phyloP scores from a whole-genome alignment of 1,140 invertebrate species.

The Pararge aegeria region DNA sequence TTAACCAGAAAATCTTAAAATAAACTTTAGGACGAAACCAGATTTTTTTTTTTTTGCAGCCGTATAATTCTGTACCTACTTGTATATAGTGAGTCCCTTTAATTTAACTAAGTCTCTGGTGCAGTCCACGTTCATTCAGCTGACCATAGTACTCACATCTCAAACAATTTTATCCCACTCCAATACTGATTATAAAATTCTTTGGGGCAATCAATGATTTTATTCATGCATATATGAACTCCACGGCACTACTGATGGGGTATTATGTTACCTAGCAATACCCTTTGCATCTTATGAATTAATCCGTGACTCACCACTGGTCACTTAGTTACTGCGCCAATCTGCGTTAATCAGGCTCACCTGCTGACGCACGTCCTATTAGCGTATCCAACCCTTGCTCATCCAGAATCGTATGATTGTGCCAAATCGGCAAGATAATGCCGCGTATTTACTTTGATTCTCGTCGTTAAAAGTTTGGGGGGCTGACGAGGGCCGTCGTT shows the following conservation, averaged over 20 bases:
- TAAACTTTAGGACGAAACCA: too few relatives aligned
- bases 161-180: too few relatives aligned
- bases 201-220: too few relatives aligned
- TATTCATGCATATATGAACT: background rate
- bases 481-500: constrained; percentile 75
- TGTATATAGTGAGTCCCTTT: too few relatives aligned
- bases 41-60: too few relatives aligned
- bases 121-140: too few relatives aligned
- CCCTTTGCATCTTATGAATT: constrained; percentile 15
- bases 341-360: constrained; percentile 29
- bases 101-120: too few relatives aligned
- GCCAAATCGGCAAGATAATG: constrained; percentile 74
- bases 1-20: too few relatives aligned
- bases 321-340: constrained; percentile 33
- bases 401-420: constrained; percentile 50
- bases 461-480: constrained; percentile 75
- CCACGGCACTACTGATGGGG: too few relatives aligned
- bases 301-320: constrained; percentile 31
- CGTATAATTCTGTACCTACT: too few relatives aligned
- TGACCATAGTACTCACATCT: too few relatives aligned
- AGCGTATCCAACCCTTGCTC: constrained; percentile 31
- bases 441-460: constrained; percentile 77
- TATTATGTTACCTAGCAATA: background rate
- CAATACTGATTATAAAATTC: too few relatives aligned
- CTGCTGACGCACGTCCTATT: constrained; percentile 35